Base-by-base conservation (phyloP, 92 coral and sea anemone genomes). In the Bergia sp. region DNA sequence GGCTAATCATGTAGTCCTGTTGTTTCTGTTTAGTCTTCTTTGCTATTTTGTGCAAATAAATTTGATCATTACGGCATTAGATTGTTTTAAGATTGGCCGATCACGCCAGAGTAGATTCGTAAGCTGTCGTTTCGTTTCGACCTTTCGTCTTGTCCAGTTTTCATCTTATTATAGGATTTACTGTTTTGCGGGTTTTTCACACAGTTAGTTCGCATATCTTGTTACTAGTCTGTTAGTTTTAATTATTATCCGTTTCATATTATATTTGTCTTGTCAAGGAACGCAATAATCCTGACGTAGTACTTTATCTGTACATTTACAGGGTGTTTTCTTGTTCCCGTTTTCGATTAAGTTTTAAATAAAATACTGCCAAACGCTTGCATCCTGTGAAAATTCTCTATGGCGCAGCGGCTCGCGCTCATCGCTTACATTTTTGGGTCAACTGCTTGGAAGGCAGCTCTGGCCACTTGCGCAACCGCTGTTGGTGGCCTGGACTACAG, bases 401-500 rank as follows among this genome's bases (percentile, higher is more conserved):
- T 18, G 65, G 65, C 65, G 65, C 65, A 57, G 65, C 65, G 12
- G 65, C 18, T 57, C 65, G 65, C 65, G 65, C 65, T 57, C 65
- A 57, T 57, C 65, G 65, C 65, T 57, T 57, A 57, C 65, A 57
- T 57, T 29, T 29, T 29, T 29, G 29, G 29, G 29, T 29, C 29
- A 29, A 29, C 29, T 29, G 29, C 29, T 29, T 29, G 29, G 29
- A 29, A 29, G 82, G 82, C 15, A 53, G 92, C 82, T 89, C 85
- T 89, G 88, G 93, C 13, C 96, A 89, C 73, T 92, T 93, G 39
- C 76, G 92, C 13, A 23, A 77, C 80, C 61, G 91, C 39, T 93
- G 93, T 38, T 93, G 91, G 93, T 93, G 95, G 93, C 92, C 89
- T 53, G 95, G 95, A 7, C 49, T 91, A 87, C 77, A 86, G 49